A percentile compares a stretch with the other conserved stretches of the same genome.
Evolutionary conservation across 2,113 vertebrate species (phyloP).

Genomic region (Misgurnus mizolepis): DNA sequence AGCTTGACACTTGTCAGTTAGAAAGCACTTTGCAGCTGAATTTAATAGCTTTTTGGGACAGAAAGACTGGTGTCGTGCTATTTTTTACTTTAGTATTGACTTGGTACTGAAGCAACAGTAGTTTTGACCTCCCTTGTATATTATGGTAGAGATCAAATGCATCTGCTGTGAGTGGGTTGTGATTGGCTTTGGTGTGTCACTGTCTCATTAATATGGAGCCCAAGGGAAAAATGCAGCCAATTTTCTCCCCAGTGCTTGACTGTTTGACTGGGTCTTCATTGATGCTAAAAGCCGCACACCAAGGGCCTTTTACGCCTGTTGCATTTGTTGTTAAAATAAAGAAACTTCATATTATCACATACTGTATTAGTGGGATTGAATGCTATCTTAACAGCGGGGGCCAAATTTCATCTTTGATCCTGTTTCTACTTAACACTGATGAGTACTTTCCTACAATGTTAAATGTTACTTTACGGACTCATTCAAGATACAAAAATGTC

Average conservation of each 20-base stretch:
- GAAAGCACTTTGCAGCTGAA: too few species aligned
- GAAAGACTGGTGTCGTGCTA: too few species aligned
- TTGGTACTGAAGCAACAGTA: too few species aligned
- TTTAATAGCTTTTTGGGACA: too few species aligned
- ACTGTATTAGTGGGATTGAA: slow-evolving; percentile 53
- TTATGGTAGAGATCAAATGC: slow-evolving; percentile 63
- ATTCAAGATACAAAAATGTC: too few species aligned
- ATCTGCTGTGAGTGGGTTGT: slow-evolving; percentile 74
- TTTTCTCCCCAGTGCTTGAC: slow-evolving; percentile 72
- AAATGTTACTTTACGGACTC: too few species aligned
- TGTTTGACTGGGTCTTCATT: slow-evolving; percentile 75
- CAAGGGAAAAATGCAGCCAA: slow-evolving; percentile 73
- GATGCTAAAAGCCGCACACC: slow-evolving; percentile 70
- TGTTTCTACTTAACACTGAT: background rate
- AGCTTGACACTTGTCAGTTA: too few species aligned
- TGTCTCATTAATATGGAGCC: slow-evolving; percentile 77
- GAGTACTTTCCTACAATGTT: too few species aligned
- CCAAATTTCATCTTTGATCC: slow-evolving; percentile 20
- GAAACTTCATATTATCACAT: slow-evolving; percentile 73
- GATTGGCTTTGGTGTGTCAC: slow-evolving; percentile 73
- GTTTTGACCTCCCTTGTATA: background rate
- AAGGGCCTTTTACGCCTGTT: slow-evolving; percentile 63
- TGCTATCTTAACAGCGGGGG: slow-evolving; percentile 32
- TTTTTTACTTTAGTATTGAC: too few species aligned
- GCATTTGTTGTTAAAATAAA: slow-evolving; percentile 72